Base-by-base conservation (phyloP, 2,113 vertebrate genomes). In the Leptobrachium leishanense region DNA sequence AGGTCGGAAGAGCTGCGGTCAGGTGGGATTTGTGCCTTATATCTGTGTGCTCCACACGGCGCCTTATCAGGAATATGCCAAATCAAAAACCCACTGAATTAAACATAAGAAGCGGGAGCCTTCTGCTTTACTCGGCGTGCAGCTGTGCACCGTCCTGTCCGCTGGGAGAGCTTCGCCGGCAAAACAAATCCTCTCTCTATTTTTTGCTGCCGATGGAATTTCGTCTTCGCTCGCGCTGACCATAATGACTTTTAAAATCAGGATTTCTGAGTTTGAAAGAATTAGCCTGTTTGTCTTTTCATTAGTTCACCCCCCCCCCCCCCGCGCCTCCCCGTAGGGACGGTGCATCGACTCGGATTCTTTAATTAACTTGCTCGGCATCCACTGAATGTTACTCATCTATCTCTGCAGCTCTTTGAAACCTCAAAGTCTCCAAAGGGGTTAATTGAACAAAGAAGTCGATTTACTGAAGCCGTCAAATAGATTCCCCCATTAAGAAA, bases 301-400 rank as follows among this genome's bases (percentile, higher is more conserved):
- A 76, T 76, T 76, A 76, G 40, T 68, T 68, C 13, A 65, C 65
- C 65, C 75, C 13, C 65, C 43, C 8, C 46, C 46, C 53, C 75
- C 75, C 39, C 20, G 20, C 20, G 20, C 20, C 20, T 31, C 20
- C 20, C 20, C 20, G 20, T 31, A 31, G 65, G 50, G 75, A 57
- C 66, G 68, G 67, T 15, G 65, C 65, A 76, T 76, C 42, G 75
- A 76, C 65, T 75, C 43, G 11, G 13, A 44, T 46, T 31, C 57
- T 64, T 43, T 76, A 76, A 76, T 76, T 76, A 76, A 76, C 75
- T 76, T 68, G 65, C 75, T 68, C 55, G 55, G 50, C 75, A 57
- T 64, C 65, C 57, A 43, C 39, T 68, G 75, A 76, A 43, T 68
- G 40, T 11, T 68, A 68, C 68, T 64, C 46, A 54, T 76, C 65